Evolutionary conservation across 2,888 invertebrate species (phyloP).

Genomic region (Caenorhabditis afra): DNA sequence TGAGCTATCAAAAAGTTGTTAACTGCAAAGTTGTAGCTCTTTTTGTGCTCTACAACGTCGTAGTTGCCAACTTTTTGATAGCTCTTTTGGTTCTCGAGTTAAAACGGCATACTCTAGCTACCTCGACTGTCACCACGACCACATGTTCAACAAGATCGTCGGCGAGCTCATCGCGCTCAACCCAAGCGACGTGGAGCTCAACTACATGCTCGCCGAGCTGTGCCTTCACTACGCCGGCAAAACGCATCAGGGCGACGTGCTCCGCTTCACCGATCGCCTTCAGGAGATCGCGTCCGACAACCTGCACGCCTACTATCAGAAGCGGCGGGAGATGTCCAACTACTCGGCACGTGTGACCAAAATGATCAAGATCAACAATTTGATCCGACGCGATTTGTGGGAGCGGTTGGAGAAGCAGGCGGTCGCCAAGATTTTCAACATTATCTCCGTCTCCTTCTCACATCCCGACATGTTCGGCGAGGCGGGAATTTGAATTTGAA

Average conservation of each 20-base stretch:
- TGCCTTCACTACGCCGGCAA: constrained; percentile 42
- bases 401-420: constrained; percentile 18
- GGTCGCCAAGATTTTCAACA: constrained; percentile 32
- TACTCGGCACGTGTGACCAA: constrained; percentile 22
- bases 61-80: neutral
- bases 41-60: neutral
- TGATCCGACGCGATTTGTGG: constrained; percentile 27
- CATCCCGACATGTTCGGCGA: constrained; percentile 50
- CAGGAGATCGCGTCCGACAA: constrained; percentile 23
- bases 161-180: constrained; percentile 18
- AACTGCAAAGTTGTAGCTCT: too few relatives aligned
- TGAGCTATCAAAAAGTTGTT: too few relatives aligned
- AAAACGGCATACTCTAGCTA: constrained; percentile 9
- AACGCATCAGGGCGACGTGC: constrained; percentile 30
- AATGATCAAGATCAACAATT: constrained; percentile 45
- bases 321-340: neutral
- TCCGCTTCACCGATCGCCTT: constrained; percentile 19
- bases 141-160: constrained; percentile 23
- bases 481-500: constrained; percentile 11
- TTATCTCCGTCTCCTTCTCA: constrained; percentile 35
- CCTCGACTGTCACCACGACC: constrained; percentile 45
- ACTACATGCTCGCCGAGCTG: constrained; percentile 42
- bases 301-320: constrained; percentile 32
- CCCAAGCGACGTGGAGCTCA: constrained; percentile 31
- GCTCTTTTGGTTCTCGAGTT: too few relatives aligned